Conservation (phyloP, 2,113 vertebrate genomes). For the Hucho hucho region DNA sequence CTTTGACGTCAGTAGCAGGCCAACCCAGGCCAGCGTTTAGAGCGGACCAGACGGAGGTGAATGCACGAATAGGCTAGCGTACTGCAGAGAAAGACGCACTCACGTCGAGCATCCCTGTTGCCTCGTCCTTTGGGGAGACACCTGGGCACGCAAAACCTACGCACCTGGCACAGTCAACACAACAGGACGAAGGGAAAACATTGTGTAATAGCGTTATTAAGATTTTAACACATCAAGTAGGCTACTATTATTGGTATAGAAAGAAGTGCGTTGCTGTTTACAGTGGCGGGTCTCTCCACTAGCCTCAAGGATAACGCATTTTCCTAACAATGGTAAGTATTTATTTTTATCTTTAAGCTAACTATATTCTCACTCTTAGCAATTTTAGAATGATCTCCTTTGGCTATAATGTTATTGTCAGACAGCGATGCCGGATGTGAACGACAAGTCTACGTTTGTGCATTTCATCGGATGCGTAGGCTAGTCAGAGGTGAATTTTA, state of each 20-base stretch:
- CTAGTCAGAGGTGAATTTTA: constrained; percentile 24
- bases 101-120: not conserved
- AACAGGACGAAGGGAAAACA: not conserved
- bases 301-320: not conserved
- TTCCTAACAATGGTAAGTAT: constrained; percentile 53
- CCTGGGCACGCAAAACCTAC: not conserved
- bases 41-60: constrained; percentile 32
- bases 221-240: not conserved
- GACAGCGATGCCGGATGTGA: not conserved
- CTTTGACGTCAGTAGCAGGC: constrained; percentile 73
- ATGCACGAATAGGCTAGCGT: constrained; percentile 3
- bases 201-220: not conserved
- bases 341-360: not conserved
- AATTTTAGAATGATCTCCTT: not conserved
- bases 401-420: not conserved
- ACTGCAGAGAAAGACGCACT: constrained; percentile 32
- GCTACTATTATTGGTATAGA: not conserved
- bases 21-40: constrained; percentile 42
- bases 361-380: not conserved
- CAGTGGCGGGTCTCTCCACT: not conserved
- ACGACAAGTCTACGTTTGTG: not conserved
- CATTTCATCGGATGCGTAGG: constrained; percentile 2
- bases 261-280: not conserved
- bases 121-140: not conserved
- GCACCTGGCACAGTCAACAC: not conserved